Evolutionary conservation across 1,140 invertebrate species (phyloP), one percentile per base, ranked within the genome.

Genomic region (Theocolax elegans): DNA sequence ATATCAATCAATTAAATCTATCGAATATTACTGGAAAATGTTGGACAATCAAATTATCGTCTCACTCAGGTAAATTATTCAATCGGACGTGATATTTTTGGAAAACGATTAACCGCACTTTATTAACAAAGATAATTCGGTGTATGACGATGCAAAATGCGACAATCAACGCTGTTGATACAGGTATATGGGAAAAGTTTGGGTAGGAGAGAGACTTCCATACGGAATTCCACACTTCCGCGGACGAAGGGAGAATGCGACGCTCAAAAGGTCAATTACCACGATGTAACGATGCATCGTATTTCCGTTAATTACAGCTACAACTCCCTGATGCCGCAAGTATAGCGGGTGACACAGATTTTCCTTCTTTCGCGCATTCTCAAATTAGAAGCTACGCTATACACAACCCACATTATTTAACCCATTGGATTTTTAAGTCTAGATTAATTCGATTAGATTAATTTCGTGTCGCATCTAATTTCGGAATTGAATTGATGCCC

Each of bases 221-320:
- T 54, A 31, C 15, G 19, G 17, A 3, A 59, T 42, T 59, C 56
- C 35, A 19, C 12, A 23, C 15, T 27, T 12, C 9, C 10, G 17
- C 19, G 54, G 1, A n/a, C n/a, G n/a, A n/a, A 23, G 10, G 23
- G 6, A 38, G 21, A 40, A 59, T 42, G 31, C 35, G 25, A 42
- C 40, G 56, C 35, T 59, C 25, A 42, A 59, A 59, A 59, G 31
- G 19, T 59, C 10, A 59, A 59, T 40, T 59, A 25, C 19, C 38
- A 21, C 21, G 35, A 7, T 23, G 10, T 42, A 42, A 42, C 23
- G 56, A 49, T 21, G 48, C 48, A n/a, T 49, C 19, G 48, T 23
- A 56, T 56, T 56, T 56, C 29, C 29, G 29, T 56, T 56, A 56
- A 56, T 38, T 21, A 56, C 53, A 38, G 25, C 53, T 15, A 19